Conservation (phyloP, 2,113 vertebrate genomes). For the Garra rufa region DNA sequence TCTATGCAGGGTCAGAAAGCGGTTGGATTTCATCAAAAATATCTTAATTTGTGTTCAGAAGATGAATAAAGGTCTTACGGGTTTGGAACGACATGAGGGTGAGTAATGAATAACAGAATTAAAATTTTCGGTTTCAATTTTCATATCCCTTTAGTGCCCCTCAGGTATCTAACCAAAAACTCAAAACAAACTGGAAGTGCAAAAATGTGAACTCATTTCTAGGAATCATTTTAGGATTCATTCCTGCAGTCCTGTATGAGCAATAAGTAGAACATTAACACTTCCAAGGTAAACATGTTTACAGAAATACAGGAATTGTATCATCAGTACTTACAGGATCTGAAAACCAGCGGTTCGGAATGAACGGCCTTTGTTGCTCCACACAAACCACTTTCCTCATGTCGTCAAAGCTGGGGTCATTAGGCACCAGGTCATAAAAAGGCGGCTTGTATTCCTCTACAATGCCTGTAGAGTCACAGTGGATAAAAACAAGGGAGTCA, state of each 20-base stretch:
- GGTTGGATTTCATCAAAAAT: no score
- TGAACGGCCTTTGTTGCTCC: constrained; percentile 83
- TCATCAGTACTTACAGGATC: constrained; percentile 74
- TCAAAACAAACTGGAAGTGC: background rate
- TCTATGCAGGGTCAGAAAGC: no score
- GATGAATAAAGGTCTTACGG: no score
- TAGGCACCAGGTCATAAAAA: constrained; percentile 82
- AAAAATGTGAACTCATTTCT: background rate
- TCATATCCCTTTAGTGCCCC: no score
- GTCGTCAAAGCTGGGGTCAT: constrained; percentile 83
- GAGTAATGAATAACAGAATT: no score
- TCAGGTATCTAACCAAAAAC: background rate
- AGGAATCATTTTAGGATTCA: background rate
- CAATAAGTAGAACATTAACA: background rate
- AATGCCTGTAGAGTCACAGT: constrained; percentile 69
- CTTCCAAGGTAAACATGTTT: background rate
- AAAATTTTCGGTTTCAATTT: no score
- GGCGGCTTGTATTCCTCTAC: constrained; percentile 83
- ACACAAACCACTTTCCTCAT: constrained; percentile 85
- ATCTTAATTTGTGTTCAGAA: no score
- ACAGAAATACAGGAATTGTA: background rate
- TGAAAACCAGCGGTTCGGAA: constrained; percentile 84
- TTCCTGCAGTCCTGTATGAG: background rate
- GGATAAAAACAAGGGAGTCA: background rate
- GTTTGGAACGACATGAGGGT: no score